Base-by-base conservation (phyloP, 2,888 invertebrate species). In the Cremastinae sp. region DNA sequence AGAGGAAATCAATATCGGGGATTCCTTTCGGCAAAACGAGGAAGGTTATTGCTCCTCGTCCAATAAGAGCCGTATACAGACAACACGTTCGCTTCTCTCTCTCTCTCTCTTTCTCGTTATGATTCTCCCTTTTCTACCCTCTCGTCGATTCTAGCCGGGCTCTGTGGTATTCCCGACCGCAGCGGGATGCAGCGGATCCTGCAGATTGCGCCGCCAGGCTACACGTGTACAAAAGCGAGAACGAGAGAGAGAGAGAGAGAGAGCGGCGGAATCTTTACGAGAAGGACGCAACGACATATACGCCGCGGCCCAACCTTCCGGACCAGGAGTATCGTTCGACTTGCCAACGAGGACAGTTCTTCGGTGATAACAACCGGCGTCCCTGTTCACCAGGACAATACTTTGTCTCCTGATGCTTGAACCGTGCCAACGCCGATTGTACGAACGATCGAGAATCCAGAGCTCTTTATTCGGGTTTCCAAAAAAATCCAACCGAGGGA, bases 1-100 rank as follows among this genome's bases (percentile, higher is more conserved):
- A 65, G 65, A 74, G 73, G 56, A 77, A 77, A 77, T 77, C 76
- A 77, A 77, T 77, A 77, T 73, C 73, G 61, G 64, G 64, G 76
- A 76, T 77, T 70, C 69, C 65, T 70, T 73, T 73, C 43, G 59
- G 34, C 54, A 65, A 70, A 77, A 77, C 73, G 73, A 36, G 68
- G 34, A 68, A 68, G 76, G 73, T 77, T 77, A 77, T 77, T 73
- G 73, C 73, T 70, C 73, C 61, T 69, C 59, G 59, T 61, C 73
- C 76, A 77, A 77, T 77, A 73, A 70, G 53, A 53, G 69, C 62
- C 43, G 68, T 68, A 59, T 56, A 53, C 38, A 34, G 34, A 69
- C 56, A 41, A 38, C 64, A 73, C 73, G 70, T 65, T 59, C 51
- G 68, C 71, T 56, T 28, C 41, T 53, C 7, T 53, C 28, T 22